Evolutionary conservation across 2,113 vertebrate species (phyloP).

Genomic region (Podarcis raffonei): DNA sequence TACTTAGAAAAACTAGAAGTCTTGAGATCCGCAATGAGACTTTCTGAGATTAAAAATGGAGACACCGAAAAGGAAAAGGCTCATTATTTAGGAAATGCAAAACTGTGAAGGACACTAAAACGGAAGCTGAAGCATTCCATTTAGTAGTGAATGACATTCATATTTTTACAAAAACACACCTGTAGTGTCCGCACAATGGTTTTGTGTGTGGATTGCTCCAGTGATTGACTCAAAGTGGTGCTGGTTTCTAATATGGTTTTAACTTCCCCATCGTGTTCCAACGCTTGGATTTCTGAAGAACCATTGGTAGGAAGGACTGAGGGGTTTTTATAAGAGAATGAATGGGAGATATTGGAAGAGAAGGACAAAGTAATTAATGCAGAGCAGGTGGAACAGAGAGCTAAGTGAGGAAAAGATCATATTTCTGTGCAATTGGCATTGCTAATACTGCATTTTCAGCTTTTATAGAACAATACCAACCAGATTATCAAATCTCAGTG

Average conservation of each 20-base stretch:
- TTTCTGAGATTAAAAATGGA: conserved; percentile 37
- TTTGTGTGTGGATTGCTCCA: background rate
- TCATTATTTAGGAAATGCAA: conserved; percentile 47
- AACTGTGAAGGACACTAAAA: conserved; percentile 10
- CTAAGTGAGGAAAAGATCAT: background rate
- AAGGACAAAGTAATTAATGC: background rate
- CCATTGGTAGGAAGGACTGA: background rate
- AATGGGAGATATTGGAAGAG: background rate
- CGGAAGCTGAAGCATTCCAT: conserved; percentile 5
- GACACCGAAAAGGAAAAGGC: conserved; percentile 29
- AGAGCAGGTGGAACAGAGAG: background rate
- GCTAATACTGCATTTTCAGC: background rate
- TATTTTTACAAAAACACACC: background rate
- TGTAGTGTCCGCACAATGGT: background rate
- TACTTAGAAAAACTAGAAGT: conserved; percentile 57
- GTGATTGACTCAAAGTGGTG: too few species aligned
- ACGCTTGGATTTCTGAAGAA: background rate
- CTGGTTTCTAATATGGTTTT: background rate
- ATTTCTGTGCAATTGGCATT: background rate
- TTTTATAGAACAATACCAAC: background rate
- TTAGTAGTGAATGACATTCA: background rate
- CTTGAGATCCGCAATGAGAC: conserved; percentile 51
- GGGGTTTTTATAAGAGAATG: background rate
- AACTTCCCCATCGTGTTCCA: background rate
- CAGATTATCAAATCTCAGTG: too few species aligned